Evolutionary conservation across 2,113 vertebrate species (phyloP).

Genomic region (Elephantulus edwardii): DNA sequence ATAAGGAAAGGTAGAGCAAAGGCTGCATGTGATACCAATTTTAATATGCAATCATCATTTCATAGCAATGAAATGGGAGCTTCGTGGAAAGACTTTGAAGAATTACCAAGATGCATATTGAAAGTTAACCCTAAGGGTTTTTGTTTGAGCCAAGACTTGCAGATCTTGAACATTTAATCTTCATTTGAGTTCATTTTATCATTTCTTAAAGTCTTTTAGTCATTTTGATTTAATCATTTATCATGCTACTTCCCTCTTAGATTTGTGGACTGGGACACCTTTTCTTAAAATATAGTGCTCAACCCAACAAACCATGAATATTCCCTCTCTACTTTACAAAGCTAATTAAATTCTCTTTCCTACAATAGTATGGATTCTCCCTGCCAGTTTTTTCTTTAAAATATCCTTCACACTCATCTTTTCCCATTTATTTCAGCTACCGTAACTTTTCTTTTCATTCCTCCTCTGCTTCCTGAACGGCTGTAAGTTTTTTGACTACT

Average conservation of each 20-base stretch:
- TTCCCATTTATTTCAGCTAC: constrained; percentile 44
- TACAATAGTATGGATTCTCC: constrained; percentile 56
- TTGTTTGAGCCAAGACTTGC: constrained; percentile 65
- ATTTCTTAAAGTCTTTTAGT: constrained; percentile 71
- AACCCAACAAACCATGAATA: constrained; percentile 73
- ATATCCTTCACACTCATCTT: constrained; percentile 63
- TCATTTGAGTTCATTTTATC: constrained; percentile 69
- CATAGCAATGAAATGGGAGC: constrained; percentile 42
- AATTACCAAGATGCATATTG: constrained; percentile 58
- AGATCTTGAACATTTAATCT: constrained; percentile 63
- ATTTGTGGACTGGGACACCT: constrained; percentile 70
- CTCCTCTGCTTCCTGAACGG: neutral
- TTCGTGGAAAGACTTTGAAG: constrained; percentile 62
- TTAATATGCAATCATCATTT: constrained; percentile 52
- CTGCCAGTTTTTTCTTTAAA: constrained; percentile 73
- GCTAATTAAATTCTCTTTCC: constrained; percentile 75
- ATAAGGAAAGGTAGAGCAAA: neutral
- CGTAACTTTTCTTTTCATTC: neutral
- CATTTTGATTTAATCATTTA: constrained; percentile 70
- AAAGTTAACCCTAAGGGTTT: constrained; percentile 68
- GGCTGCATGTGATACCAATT: neutral
- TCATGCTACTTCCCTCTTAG: constrained; percentile 64
- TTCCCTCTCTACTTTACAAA: constrained; percentile 65
- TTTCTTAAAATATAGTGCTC: constrained; percentile 73
- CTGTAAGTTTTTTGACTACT: neutral